A percentile compares a stretch with the other conserved stretches of the same genome.
Evolutionary conservation across 2,888 invertebrate genomes (phyloP).

Genomic region (Cephus pulcher): DNA sequence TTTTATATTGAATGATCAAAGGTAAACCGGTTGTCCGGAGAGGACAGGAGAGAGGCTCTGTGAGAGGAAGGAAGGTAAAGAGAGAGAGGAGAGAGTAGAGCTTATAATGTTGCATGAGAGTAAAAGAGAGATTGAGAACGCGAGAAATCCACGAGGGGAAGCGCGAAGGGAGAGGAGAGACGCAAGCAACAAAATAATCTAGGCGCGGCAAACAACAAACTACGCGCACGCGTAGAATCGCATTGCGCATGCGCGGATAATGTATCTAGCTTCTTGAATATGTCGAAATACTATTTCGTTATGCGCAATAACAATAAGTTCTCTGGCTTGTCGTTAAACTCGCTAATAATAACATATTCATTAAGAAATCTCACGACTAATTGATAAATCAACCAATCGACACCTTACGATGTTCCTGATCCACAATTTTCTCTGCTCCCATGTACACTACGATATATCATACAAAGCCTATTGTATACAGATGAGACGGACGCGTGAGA

Average conservation of each 20-base stretch:
- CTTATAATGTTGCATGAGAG: conserved; percentile 13
- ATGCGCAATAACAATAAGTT: background rate
- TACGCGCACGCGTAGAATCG: conserved; percentile 14
- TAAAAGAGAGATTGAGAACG: background rate
- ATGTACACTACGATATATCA: background rate
- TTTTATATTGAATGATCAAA: conserved; percentile 60
- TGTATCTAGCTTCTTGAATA: background rate
- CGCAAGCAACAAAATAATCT: conserved; percentile 48
- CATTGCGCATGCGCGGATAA: background rate
- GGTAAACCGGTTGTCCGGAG: conserved; percentile 58
- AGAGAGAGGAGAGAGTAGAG: conserved; percentile 28
- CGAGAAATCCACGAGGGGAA: conserved; percentile 6
- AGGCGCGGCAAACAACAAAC: conserved; percentile 56
- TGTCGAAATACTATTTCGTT: background rate
- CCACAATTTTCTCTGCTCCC: background rate
- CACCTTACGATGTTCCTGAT: background rate
- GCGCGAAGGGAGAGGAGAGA: conserved; percentile 29
- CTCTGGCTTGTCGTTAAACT: background rate
- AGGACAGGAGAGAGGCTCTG: conserved; percentile 25
- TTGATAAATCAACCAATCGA: background rate
- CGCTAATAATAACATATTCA: background rate
- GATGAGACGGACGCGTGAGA: background rate
- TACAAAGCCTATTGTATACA: background rate
- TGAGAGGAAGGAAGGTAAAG: conserved; percentile 16
- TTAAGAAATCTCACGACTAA: background rate